Base-by-base conservation (phyloP, 2,797 vertebrate species). In the Ptychobarbus kaznakovi region DNA sequence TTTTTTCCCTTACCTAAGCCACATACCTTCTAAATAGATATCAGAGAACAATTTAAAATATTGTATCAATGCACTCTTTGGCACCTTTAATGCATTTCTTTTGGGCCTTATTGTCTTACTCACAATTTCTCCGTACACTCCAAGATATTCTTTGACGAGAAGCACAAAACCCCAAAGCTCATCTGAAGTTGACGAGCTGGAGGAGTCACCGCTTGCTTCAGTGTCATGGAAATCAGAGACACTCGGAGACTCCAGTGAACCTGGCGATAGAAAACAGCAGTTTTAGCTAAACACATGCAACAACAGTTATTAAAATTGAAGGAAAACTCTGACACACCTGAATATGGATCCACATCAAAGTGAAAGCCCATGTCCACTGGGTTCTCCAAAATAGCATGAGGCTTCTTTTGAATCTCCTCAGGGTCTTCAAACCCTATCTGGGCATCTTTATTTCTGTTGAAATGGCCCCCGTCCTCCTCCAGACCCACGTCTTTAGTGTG, bases 391-490 rank as follows among this genome's bases (percentile, higher is more conserved):
- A 92, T 92, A 65, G 91, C 88, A 89, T 94, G 92, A 70, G 94
- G 93, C 53, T 91, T 87, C 88, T 90, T 94, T 51, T 93, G 92
- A 65, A 93, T 90, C 40, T 94, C 92, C 1, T 95, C 92, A 13
- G 90, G 72, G 22, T 88, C 73, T 15, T 91, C 87, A 18, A 94
- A 92, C 66, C 72, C 89, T 1, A 83, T 91, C 53, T 90, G 93
- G 89, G 92, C 89, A 83, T 95, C 94, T 91, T 95, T 90, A 84
- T 95, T 95, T 89, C 89, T 92, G 86, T 94, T 95, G 49, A 95
- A 94, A 87, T 94, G 93, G 25, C 94, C 93, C 0, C 88, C 86
- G 46, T 95, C 94, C 66, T 95, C 93, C 53, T 92, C 91, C 56
- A 94, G 82, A 2, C 86, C 91, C 35, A 92, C 51, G 6, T 95